phyloP scores from a whole-genome alignment of 2,797 vertebrate genomes.

The Galaxias olidus region DNA sequence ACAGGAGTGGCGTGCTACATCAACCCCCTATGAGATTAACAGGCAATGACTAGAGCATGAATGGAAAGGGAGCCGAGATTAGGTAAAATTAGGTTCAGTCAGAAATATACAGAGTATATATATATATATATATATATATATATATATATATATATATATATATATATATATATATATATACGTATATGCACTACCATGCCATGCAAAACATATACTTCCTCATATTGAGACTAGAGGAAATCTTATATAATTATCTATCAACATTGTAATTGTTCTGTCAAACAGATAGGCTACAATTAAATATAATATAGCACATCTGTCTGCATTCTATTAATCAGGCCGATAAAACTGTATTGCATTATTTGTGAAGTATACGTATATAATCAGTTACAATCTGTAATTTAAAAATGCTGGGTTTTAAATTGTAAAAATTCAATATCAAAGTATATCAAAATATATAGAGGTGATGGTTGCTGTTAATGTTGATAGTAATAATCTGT shows the following conservation, averaged over 20 bases:
- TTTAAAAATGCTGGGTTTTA: too few relatives aligned
- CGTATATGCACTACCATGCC: too few relatives aligned
- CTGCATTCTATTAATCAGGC: too few relatives aligned
- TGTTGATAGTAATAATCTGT: not conserved
- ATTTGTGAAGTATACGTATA: too few relatives aligned
- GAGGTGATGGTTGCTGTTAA: too few relatives aligned
- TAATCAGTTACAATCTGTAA: too few relatives aligned
- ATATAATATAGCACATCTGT: too few relatives aligned
- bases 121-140: not conserved
- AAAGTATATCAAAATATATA: too few relatives aligned
- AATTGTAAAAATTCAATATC: too few relatives aligned
- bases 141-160: not conserved
- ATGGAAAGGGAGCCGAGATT: conserved; percentile 46
- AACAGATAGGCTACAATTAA: not conserved
- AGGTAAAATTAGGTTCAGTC: conserved; percentile 60
- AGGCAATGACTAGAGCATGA: conserved; percentile 44
- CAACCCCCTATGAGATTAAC: conserved; percentile 43
- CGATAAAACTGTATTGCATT: too few relatives aligned
- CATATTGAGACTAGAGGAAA: not conserved
- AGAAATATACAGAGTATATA: conserved; percentile 38
- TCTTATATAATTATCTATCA: not conserved
- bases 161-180: too few relatives aligned
- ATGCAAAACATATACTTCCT: too few relatives aligned
- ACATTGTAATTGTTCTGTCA: not conserved
- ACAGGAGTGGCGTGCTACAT: conserved; percentile 47